phyloP scores from a whole-genome alignment of 2,113 vertebrate genomes.

The Catharus bicknelli region DNA sequence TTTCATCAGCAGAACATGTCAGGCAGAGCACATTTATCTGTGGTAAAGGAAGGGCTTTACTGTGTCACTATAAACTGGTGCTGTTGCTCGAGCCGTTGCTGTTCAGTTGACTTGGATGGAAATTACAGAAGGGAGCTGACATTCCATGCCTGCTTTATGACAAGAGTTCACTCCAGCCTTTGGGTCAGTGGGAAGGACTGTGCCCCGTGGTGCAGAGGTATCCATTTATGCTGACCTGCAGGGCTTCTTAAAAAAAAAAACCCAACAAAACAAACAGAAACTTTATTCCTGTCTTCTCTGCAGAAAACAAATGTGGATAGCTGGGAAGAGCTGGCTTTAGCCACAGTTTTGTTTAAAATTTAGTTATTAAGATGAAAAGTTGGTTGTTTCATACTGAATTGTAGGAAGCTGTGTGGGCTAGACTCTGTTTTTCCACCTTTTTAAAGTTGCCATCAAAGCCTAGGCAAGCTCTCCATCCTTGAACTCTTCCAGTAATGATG shows the following conservation, averaged over 20 bases:
- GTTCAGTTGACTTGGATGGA: neutral
- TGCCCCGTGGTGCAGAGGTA: neutral
- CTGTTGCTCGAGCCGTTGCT: neutral
- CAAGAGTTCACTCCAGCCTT: neutral
- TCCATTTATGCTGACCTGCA: neutral
- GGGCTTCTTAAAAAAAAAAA: neutral
- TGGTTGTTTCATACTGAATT: neutral
- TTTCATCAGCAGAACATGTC: neutral
- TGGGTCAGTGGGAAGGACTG: neutral
- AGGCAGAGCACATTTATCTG: slow-evolving; percentile 24
- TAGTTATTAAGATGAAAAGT: neutral
- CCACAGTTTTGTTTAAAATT: neutral
- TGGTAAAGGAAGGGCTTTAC: neutral
- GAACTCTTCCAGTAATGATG: neutral
- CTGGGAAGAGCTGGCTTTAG: neutral
- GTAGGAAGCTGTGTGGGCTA: neutral
- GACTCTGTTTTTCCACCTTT: neutral
- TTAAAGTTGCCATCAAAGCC: neutral
- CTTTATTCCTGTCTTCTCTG: neutral
- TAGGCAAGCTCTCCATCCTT: neutral
- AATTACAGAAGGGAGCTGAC: neutral
- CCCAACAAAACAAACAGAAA: neutral
- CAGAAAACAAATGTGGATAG: neutral
- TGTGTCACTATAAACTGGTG: neutral
- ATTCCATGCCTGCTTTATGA: neutral